Base-by-base conservation (phyloP, 1,140 invertebrate species). In the Papilio dardanus region DNA sequence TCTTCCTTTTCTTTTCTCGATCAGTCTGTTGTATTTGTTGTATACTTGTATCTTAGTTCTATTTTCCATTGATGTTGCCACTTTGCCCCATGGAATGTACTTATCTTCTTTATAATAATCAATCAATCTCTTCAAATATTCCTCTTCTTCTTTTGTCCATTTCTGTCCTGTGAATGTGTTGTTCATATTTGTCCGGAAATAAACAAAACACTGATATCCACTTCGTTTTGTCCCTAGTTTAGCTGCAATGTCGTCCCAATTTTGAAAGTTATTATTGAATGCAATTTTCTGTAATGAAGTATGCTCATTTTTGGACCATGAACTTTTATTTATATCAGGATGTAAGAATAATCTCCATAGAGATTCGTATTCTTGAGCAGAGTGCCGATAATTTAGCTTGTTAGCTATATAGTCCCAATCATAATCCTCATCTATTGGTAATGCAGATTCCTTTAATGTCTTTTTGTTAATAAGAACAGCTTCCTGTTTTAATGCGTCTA, bases 331-430 rank as follows among this genome's bases (percentile, higher is more conserved):
- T 16, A 96, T 94, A 7, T 92, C 82, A 0, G 96, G 96, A 83
- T 96, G 95, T 71, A 96, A 81, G 82, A 95, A 96, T 19, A 95
- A 90, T 74, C 95, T 94, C 96, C 96, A 97, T 84, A 96, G 94
- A 6, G 85, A 65, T 74, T 79, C 75, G 75, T 89, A 92, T 75
- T 93, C 92, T 62, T 85, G 73, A 24, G 90, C 78, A 67, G 74
- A 83, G 42, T 93, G 92, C 67, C 89, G 85, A 6, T 79, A 54
- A 62, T 86, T 88, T 33, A 93, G 73, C 74, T 81, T 83, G 54
- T 85, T 82, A 8, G 90, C 81, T 33, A 93, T 71, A 58, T 75
- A 74, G 6, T 92, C 88, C 92, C 92, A 93, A 46, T 93, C 90
- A 86, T 92, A 93, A 19, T 93, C 89, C 37, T 88, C 37, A 76